phyloP scores from a whole-genome alignment of 2,888 invertebrate species.

The Drosophila algonquin region DNA sequence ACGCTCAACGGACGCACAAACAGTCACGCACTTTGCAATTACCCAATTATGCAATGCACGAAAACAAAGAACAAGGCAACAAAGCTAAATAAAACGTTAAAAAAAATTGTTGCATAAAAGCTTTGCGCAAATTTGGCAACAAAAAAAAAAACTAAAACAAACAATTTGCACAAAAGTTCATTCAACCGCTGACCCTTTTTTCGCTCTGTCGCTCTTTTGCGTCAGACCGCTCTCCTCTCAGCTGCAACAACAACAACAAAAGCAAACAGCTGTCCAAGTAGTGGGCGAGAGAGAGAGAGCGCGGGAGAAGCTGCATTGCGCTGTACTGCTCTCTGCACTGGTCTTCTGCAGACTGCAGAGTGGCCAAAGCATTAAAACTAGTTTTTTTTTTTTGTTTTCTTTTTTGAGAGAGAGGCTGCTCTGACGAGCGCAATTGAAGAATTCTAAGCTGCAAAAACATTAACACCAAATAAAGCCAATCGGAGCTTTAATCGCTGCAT shows the following conservation, averaged over 20 bases:
- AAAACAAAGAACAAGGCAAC: conserved; percentile 41
- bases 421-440: conserved; percentile 45
- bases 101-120: conserved; percentile 50
- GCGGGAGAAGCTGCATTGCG: not conserved
- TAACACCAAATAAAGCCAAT: conserved; percentile 12
- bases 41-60: conserved; percentile 52
- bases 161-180: conserved; percentile 73
- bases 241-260: conserved; percentile 8
- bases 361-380: conserved; percentile 50
- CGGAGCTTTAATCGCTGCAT: conserved; percentile 33
- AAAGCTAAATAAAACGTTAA: conserved; percentile 30
- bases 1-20: not conserved
- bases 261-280: conserved; percentile 60
- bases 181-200: conserved; percentile 82
- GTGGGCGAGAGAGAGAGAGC: conserved; percentile 10
- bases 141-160: conserved; percentile 43
- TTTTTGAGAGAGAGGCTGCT: conserved; percentile 7
- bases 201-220: conserved; percentile 4
- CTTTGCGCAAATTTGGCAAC: conserved; percentile 50
- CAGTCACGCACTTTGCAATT: conserved; percentile 21
- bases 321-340: not conserved
- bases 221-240: conserved; percentile 12
- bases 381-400: conserved; percentile 36
- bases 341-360: not conserved
- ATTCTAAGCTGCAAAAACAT: conserved; percentile 62